Percentiles rank a stretch among this genome's conserved stretches.
These are phyloP conservation scores for Phortica variegata DNA, from an alignment of 1,140 invertebrate species.

Conservation along the genomic window DNA sequence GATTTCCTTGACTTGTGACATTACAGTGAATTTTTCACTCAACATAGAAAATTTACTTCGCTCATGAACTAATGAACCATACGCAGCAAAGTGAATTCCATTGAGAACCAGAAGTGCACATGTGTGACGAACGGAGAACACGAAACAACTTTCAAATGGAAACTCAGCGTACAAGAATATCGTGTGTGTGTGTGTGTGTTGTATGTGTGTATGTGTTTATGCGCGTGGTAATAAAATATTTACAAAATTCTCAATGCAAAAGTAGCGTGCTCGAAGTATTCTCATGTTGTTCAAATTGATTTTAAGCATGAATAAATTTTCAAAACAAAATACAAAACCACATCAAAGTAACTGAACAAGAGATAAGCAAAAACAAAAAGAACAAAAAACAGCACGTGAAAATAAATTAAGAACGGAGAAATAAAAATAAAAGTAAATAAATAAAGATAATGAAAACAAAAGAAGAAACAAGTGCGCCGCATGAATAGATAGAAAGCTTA, in stretches of 20 bases:
- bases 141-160: too few relatives aligned
- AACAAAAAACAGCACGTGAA: background rate
- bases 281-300: too few relatives aligned
- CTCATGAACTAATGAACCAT: conserved; percentile 50
- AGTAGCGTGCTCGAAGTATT: too few relatives aligned
- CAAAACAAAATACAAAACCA: background rate
- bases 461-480: background rate
- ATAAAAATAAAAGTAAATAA: background rate
- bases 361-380: background rate
- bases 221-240: conserved; percentile 4
- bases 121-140: too few relatives aligned
- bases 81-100: conserved; percentile 19
- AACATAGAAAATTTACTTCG: too few relatives aligned
- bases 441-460: background rate
- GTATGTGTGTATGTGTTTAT: background rate
- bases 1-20: conserved; percentile 26
- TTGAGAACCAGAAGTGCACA: too few relatives aligned
- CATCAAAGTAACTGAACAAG: background rate
- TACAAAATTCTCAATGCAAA: too few relatives aligned
- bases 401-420: background rate
- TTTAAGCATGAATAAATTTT: background rate
- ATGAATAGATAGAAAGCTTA: conserved; percentile 1
- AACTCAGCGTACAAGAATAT: too few relatives aligned
- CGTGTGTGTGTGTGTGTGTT: conserved; percentile 7
- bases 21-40: conserved; percentile 43